phyloP scores from a whole-genome alignment of 2,113 vertebrate genomes.

The Lutjanus erythropterus region DNA sequence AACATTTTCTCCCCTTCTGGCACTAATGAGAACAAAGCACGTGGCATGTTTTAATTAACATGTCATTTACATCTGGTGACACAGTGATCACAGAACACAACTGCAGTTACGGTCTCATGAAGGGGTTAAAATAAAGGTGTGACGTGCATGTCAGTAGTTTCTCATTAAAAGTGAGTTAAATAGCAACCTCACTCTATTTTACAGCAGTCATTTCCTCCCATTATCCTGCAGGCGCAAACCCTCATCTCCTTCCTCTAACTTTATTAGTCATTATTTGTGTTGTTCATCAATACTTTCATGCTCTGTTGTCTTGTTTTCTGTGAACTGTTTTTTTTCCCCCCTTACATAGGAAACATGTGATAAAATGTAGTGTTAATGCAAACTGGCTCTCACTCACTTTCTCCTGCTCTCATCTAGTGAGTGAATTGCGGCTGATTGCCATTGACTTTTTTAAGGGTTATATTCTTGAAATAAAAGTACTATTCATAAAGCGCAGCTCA shows the following conservation, averaged over 20 bases:
- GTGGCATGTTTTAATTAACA: slow-evolving; percentile 66
- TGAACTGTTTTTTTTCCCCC: background rate
- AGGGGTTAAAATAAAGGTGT: slow-evolving; percentile 51
- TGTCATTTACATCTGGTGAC: slow-evolving; percentile 54
- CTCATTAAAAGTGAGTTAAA: slow-evolving; percentile 41
- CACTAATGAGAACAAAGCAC: slow-evolving; percentile 63
- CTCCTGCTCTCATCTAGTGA: background rate
- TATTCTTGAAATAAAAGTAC: slow-evolving; percentile 26
- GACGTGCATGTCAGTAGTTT: slow-evolving; percentile 31
- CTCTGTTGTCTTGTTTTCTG: slow-evolving; percentile 21
- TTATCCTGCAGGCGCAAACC: slow-evolving; percentile 15
- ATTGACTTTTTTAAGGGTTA: slow-evolving; percentile 7
- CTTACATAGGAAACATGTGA: slow-evolving; percentile 9
- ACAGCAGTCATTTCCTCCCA: background rate
- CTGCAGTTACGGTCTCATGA: background rate
- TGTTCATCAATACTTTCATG: slow-evolving; percentile 18
- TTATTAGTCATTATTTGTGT: slow-evolving; percentile 32
- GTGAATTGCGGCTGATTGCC: slow-evolving; percentile 32
- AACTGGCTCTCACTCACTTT: slow-evolving; percentile 7
- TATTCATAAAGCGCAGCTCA: slow-evolving; percentile 24
- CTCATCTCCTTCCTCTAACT: slow-evolving; percentile 26
- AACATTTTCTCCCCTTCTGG: slow-evolving; percentile 55
- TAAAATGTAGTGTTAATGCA: slow-evolving; percentile 22
- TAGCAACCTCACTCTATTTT: slow-evolving; percentile 17
- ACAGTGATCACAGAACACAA: slow-evolving; percentile 37